Percentiles rank a stretch among this genome's conserved stretches.
phyloP scores from a whole-genome alignment of 2,888 invertebrate genomes.

The Melikaiella ostensackeni region DNA sequence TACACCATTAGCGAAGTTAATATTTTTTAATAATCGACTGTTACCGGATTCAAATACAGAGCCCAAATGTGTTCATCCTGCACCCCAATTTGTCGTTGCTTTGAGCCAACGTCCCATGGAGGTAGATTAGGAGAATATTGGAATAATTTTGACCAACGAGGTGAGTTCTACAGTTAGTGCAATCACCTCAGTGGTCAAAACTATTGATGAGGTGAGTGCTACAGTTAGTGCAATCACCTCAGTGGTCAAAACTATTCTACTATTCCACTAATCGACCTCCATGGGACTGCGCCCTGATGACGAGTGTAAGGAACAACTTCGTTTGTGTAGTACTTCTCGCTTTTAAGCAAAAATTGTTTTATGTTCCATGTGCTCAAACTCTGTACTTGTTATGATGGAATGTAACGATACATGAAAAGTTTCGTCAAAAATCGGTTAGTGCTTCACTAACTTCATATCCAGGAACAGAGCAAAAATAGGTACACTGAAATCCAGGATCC shows the following conservation, averaged over 20 bases:
- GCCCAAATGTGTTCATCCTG: slow-evolving; percentile 34
- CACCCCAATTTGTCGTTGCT: slow-evolving; percentile 35
- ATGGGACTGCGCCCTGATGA: no score
- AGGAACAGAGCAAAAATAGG: background rate
- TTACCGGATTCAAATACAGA: slow-evolving; percentile 44
- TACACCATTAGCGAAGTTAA: slow-evolving; percentile 48
- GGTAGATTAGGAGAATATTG: no score
- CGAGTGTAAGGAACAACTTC: slow-evolving; percentile 39
- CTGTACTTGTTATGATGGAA: background rate
- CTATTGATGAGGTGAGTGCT: no score
- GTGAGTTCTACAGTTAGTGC: no score
- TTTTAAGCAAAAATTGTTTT: slow-evolving; percentile 35
- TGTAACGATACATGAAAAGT: background rate
- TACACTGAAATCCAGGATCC: background rate
- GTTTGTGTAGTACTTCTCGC: slow-evolving; percentile 9
- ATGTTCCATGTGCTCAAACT: background rate
- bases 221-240: no score
- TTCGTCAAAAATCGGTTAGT: background rate
- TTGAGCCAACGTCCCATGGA: slow-evolving; percentile 20
- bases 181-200: no score
- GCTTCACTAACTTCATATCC: background rate
- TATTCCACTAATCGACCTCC: no score
- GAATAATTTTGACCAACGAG: no score
- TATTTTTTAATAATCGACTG: slow-evolving; percentile 35
- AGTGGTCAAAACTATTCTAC: no score